Evolutionary conservation across 2,113 vertebrate genomes (phyloP).

Genomic region (Ceyx melanurus): DNA sequence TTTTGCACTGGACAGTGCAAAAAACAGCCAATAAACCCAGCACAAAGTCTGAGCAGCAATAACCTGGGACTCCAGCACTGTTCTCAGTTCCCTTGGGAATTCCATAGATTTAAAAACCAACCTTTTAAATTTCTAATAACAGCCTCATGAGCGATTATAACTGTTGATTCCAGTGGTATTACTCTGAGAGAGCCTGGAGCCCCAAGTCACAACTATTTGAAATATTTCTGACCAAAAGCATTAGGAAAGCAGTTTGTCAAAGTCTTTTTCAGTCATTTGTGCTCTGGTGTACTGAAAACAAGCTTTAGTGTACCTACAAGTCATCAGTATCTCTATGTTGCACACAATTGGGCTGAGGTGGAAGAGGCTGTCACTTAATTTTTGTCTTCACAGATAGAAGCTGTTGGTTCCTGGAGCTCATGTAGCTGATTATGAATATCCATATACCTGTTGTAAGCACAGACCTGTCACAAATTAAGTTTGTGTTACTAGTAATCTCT

Average conservation of each 20-base stretch:
- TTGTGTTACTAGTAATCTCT: background rate
- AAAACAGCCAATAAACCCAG: background rate
- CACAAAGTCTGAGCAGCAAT: background rate
- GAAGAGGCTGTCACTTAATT: background rate
- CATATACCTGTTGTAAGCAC: background rate
- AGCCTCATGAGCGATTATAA: background rate
- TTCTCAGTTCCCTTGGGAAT: background rate
- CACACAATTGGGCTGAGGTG: background rate
- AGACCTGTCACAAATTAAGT: background rate
- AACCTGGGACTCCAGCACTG: background rate
- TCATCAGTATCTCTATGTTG: background rate
- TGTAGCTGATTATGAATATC: slow-evolving; percentile 18
- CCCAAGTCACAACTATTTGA: slow-evolving; percentile 14
- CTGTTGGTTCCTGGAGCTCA: background rate
- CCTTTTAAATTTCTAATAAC: slow-evolving; percentile 12
- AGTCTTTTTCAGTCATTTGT: background rate
- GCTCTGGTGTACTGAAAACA: slow-evolving; percentile 6
- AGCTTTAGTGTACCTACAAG: background rate
- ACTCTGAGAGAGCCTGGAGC: background rate
- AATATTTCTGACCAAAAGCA: background rate
- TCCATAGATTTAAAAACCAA: background rate
- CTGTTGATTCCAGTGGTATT: background rate
- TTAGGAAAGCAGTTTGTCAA: slow-evolving; percentile 35
- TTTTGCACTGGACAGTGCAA: background rate
- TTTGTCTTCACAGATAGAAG: background rate